phyloP scores from a whole-genome alignment of 1,140 invertebrate species.

The Drosophila bocqueti region DNA sequence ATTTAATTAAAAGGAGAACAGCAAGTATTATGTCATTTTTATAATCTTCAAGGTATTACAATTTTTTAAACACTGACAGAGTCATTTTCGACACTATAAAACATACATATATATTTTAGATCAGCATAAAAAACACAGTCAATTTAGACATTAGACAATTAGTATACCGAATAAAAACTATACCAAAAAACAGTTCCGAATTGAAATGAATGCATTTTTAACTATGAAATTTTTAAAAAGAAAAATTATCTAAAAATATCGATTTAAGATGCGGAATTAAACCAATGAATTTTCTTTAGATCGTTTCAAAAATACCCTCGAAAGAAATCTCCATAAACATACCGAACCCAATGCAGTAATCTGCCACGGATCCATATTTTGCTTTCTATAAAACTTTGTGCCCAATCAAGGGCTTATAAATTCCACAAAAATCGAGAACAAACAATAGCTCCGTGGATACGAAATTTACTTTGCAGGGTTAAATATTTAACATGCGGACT shows the following conservation, averaged over 20 bases:
- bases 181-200: too few species aligned
- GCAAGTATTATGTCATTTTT: too few species aligned
- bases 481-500: slow-evolving; percentile 45
- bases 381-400: slow-evolving; percentile 4
- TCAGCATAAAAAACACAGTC: too few species aligned
- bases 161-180: too few species aligned
- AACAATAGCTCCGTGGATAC: slow-evolving; percentile 14
- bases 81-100: too few species aligned
- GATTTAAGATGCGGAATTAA: not conserved
- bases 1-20: too few species aligned
- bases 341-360: not conserved
- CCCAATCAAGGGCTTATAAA: slow-evolving; percentile 2
- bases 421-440: slow-evolving; percentile 11
- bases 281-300: not conserved
- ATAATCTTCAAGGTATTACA: too few species aligned
- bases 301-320: not conserved
- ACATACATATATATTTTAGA: too few species aligned
- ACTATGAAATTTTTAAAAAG: too few species aligned
- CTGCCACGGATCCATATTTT: not conserved
- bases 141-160: too few species aligned
- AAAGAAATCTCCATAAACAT: not conserved
- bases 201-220: too few species aligned
- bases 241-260: not conserved
- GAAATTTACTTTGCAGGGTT: slow-evolving; percentile 31
- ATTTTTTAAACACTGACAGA: too few species aligned